These are phyloP conservation scores for Cromileptes altivelis DNA, from an alignment of 2,113 vertebrate genomes.

Conservation along the genomic window DNA sequence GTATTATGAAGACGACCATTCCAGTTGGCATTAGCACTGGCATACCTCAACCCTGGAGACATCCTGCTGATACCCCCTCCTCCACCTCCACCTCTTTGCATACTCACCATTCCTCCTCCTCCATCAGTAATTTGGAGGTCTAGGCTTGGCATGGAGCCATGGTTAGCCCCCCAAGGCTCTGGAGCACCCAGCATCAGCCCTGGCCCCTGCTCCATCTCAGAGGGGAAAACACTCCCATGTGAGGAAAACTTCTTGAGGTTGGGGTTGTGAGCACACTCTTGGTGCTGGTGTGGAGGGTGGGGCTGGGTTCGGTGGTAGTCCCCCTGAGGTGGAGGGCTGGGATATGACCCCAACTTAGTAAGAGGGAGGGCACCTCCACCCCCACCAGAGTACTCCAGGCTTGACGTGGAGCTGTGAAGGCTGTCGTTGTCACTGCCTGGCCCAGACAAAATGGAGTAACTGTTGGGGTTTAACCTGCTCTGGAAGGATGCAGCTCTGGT, in stretches of 20 bases:
- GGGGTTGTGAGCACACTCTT: conserved; percentile 50
- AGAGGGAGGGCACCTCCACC: conserved; percentile 17
- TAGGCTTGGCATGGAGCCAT: conserved; percentile 82
- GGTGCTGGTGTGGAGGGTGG: conserved; percentile 39
- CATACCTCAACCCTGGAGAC: conserved; percentile 69
- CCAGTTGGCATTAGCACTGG: conserved; percentile 67
- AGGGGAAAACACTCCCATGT: conserved; percentile 83
- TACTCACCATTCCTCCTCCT: conserved; percentile 39
- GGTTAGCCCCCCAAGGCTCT: conserved; percentile 69
- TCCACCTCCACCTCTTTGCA: conserved; percentile 67
- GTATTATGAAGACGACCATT: conserved; percentile 61
- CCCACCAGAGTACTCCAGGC: conserved; percentile 84
- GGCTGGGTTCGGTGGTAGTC: conserved; percentile 47
- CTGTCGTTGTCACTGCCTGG: conserved; percentile 88
- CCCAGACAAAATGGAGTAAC: conserved; percentile 73
- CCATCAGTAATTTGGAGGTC: conserved; percentile 87
- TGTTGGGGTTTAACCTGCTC: conserved; percentile 78
- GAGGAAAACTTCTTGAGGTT: conserved; percentile 86
- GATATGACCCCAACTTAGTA: conserved; percentile 69
- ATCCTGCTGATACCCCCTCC: conserved; percentile 7
- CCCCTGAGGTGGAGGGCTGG: conserved; percentile 51
- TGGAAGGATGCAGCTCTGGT: conserved; percentile 86
- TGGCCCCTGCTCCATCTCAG: conserved; percentile 71
- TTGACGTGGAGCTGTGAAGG: conserved; percentile 90
- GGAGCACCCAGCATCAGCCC: conserved; percentile 46